Conservation (phyloP, 2,113 vertebrate species). For the Phyllostomus hastatus region DNA sequence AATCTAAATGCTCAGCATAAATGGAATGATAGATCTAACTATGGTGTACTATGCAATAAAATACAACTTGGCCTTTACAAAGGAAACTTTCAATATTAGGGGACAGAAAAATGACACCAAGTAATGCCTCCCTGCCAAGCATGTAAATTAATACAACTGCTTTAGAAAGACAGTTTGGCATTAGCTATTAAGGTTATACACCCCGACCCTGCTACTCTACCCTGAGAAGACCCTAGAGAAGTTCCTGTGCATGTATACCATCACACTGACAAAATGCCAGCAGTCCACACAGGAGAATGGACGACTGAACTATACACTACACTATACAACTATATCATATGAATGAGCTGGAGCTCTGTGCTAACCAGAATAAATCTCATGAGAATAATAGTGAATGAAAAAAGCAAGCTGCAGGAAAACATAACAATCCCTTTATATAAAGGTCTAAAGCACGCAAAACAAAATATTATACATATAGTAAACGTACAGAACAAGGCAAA, state of each 20-base stretch:
- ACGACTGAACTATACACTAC: background rate
- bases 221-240: background rate
- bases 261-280: background rate
- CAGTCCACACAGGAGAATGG: background rate
- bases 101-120: background rate
- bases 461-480: background rate
- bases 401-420: background rate
- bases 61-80: constrained; percentile 10
- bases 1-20: background rate
- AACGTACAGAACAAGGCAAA: background rate
- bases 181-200: background rate
- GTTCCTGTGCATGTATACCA: background rate
- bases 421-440: background rate
- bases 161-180: background rate
- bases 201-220: background rate
- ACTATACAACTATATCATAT: too few species aligned
- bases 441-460: background rate
- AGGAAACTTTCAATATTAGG: background rate
- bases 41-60: background rate
- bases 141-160: background rate
- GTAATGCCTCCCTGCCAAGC: background rate
- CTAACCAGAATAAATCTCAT: background rate
- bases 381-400: background rate
- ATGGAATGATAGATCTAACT: background rate
- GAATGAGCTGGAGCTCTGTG: background rate